These are phyloP conservation scores for Onthophagus sagittarius DNA, from an alignment of 2,888 invertebrate genomes.

Conservation along the genomic window DNA sequence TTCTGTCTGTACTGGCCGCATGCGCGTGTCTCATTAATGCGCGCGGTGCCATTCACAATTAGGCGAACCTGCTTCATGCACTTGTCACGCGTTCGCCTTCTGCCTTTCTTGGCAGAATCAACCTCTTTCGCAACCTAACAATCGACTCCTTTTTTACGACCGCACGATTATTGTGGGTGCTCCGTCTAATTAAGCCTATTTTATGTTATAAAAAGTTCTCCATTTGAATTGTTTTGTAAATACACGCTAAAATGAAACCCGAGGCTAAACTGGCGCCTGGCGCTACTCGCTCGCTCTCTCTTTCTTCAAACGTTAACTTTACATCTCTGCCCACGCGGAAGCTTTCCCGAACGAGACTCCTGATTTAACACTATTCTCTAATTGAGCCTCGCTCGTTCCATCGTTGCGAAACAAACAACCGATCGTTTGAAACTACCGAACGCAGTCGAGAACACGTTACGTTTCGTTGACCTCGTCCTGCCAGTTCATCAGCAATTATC, in stretches of 20 bases:
- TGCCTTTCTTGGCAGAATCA: background rate
- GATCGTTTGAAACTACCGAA: background rate
- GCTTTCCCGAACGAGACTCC: constrained; percentile 31
- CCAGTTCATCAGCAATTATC: background rate
- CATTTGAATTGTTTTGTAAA: background rate
- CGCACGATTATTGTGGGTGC: background rate
- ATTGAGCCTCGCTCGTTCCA: constrained; percentile 7
- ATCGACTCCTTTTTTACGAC: background rate
- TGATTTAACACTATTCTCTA: constrained; percentile 29
- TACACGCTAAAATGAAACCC: background rate
- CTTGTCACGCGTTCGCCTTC: constrained; percentile 26
- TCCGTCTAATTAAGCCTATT: background rate
- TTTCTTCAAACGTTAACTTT: background rate
- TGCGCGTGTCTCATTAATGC: constrained; percentile 31
- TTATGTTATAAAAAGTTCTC: background rate
- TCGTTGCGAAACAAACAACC: background rate
- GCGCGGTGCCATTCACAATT: constrained; percentile 32
- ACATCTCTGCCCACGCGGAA: constrained; percentile 25
- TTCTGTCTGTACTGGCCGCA: constrained; percentile 25
- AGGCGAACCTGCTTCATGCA: constrained; percentile 28
- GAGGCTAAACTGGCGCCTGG: background rate
- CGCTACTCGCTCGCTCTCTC: background rate
- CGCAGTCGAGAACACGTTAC: background rate
- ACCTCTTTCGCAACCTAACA: background rate
- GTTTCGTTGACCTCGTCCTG: background rate